A percentile compares a stretch with the other conserved stretches of the same genome.
phyloP scores from a whole-genome alignment of 2,113 vertebrate genomes.

The Pluvianellus socialis region DNA sequence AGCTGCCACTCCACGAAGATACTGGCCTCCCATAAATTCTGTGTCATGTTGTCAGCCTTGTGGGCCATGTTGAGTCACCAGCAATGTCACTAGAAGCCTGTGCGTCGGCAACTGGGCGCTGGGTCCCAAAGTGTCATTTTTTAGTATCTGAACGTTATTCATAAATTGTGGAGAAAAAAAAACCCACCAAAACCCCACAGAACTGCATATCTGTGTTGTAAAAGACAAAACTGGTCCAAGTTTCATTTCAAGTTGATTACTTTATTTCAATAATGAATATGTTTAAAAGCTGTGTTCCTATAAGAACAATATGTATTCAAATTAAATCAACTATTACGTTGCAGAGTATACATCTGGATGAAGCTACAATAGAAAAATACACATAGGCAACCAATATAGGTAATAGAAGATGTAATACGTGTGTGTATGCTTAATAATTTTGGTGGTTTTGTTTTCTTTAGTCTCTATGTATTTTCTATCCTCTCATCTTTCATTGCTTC shows the following conservation, averaged over 20 bases:
- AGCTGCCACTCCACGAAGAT: neutral
- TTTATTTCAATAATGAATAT: slow-evolving; percentile 72
- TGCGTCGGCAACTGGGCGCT: neutral
- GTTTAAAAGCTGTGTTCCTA: slow-evolving; percentile 64
- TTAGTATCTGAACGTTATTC: neutral
- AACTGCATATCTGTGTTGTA: neutral
- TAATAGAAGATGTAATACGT: slow-evolving; percentile 40
- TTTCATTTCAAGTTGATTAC: slow-evolving; percentile 71
- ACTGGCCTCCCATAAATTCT: neutral
- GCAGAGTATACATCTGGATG: slow-evolving; percentile 41
- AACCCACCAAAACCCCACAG: no score
- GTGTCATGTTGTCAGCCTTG: neutral
- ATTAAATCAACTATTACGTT: slow-evolving; percentile 44
- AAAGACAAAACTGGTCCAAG: slow-evolving; percentile 45
- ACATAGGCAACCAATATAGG: slow-evolving; percentile 36
- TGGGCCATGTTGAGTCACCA: neutral
- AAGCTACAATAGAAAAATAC: slow-evolving; percentile 53
- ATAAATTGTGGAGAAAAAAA: neutral
- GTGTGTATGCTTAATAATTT: slow-evolving; percentile 44
- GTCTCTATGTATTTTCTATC: slow-evolving; percentile 48
- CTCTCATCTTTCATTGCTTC: slow-evolving; percentile 43
- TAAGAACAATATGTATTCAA: slow-evolving; percentile 37
- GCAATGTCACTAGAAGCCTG: neutral
- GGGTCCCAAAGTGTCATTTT: neutral
- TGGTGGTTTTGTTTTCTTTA: slow-evolving; percentile 27